These are phyloP conservation scores for Clarias laeviceps DNA, from an alignment of 2,797 vertebrate genomes.

Conservation along the genomic window DNA sequence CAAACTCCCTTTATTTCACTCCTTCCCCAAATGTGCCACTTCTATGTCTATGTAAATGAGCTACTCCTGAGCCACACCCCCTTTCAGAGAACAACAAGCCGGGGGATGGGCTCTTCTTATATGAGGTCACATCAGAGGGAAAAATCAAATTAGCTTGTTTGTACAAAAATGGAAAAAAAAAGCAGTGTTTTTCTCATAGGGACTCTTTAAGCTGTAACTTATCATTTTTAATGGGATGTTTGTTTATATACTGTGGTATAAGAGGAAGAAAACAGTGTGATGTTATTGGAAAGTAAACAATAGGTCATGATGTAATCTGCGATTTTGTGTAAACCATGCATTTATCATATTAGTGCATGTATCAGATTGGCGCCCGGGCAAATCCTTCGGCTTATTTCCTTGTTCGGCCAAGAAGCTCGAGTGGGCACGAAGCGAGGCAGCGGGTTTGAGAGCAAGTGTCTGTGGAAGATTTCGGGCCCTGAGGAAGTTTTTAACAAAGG, in stretches of 20 bases:
- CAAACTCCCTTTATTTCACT: no score
- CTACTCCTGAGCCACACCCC: no score
- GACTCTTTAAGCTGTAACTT: neutral
- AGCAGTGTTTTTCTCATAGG: no score
- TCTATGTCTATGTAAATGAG: no score
- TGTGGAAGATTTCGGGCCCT: slow-evolving; percentile 57
- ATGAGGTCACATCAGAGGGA: no score
- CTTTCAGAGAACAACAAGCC: no score
- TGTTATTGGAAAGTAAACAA: neutral
- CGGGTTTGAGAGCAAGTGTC: neutral
- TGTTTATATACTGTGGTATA: neutral
- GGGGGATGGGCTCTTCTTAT: no score
- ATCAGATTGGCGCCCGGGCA: neutral
- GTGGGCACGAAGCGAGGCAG: neutral
- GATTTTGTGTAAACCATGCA: neutral
- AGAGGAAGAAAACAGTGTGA: neutral
- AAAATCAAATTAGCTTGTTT: no score
- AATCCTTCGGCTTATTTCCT: neutral
- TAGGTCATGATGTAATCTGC: neutral
- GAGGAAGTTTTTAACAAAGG: slow-evolving; percentile 59
- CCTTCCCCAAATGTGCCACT: no score
- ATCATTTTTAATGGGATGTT: no score
- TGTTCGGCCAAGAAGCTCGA: neutral
- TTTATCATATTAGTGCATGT: neutral
- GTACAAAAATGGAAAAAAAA: no score